These are phyloP conservation scores for Apodemia zela DNA, from an alignment of 2,888 invertebrate species.

Conservation along the genomic window DNA sequence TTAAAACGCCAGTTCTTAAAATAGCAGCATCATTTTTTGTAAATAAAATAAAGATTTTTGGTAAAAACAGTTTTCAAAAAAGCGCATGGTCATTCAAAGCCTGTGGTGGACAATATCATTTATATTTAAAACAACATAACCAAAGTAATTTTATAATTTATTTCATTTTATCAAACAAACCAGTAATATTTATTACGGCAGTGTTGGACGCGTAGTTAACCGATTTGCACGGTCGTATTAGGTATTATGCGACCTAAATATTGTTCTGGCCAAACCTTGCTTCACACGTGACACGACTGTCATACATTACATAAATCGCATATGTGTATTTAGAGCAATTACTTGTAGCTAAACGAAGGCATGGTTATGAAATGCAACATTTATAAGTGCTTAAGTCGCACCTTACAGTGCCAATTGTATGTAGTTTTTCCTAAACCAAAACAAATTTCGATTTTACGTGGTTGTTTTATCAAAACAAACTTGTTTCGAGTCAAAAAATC, in stretches of 20 bases:
- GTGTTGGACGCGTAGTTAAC: slow-evolving; percentile 39
- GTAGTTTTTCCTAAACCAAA: not conserved
- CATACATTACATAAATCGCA: slow-evolving; percentile 15
- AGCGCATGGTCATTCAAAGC: no score
- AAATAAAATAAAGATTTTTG: no score
- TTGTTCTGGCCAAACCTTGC: slow-evolving; percentile 34
- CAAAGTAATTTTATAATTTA: not conserved
- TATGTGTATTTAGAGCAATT: slow-evolving; percentile 16
- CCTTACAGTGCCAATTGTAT: not conserved
- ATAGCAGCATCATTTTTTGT: no score
- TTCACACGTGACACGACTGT: slow-evolving; percentile 15
- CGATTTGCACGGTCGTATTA: slow-evolving; percentile 47
- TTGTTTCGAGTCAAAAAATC: no score
- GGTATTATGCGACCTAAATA: slow-evolving; percentile 45
- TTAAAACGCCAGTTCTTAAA: no score
- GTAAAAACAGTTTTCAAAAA: no score
- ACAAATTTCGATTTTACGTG: no score
- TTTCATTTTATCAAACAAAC: not conserved
- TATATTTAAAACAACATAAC: not conserved
- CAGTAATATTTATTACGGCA: not conserved
- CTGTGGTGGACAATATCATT: no score
- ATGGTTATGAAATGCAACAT: slow-evolving; percentile 10
- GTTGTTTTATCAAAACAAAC: no score
- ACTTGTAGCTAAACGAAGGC: slow-evolving; percentile 3
- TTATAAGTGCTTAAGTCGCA: slow-evolving; percentile 1